Percentiles rank a stretch among this genome's conserved stretches.
phyloP scores from a whole-genome alignment of 2,113 vertebrate genomes.

The Scomber scombrus region DNA sequence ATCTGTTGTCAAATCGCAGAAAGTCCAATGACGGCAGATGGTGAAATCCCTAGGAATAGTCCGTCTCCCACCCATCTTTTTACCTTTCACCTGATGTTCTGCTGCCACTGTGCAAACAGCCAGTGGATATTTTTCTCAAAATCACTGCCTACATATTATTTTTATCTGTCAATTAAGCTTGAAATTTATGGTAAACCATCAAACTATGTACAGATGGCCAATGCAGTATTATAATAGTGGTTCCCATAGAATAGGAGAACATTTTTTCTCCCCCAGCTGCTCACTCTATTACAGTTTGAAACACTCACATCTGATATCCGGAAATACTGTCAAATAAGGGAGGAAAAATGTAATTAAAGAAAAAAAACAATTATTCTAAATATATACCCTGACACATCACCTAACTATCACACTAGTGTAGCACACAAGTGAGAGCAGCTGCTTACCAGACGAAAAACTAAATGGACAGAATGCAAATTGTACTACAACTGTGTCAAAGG shows the following conservation, averaged over 20 bases:
- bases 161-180: slow-evolving; percentile 28
- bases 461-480: too few relatives aligned
- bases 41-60: slow-evolving; percentile 50
- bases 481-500: too few relatives aligned
- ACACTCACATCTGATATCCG: not conserved
- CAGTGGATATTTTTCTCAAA: slow-evolving; percentile 27
- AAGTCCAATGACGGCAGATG: slow-evolving; percentile 53
- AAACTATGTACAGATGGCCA: not conserved
- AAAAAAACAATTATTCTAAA: not conserved
- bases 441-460: too few relatives aligned
- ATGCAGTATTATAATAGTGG: not conserved
- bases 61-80: slow-evolving; percentile 24
- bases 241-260: not conserved
- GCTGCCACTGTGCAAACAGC: not conserved
- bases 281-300: not conserved
- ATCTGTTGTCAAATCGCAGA: slow-evolving; percentile 41
- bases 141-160: slow-evolving; percentile 18
- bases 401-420: too few relatives aligned
- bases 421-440: too few relatives aligned
- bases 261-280: not conserved
- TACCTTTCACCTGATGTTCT: slow-evolving; percentile 37
- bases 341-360: not conserved
- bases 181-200: slow-evolving; percentile 14
- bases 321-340: not conserved
- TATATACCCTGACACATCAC: not conserved